Conservation (phyloP, 2,113 vertebrate species). For the Opisthocomus hoazin region DNA sequence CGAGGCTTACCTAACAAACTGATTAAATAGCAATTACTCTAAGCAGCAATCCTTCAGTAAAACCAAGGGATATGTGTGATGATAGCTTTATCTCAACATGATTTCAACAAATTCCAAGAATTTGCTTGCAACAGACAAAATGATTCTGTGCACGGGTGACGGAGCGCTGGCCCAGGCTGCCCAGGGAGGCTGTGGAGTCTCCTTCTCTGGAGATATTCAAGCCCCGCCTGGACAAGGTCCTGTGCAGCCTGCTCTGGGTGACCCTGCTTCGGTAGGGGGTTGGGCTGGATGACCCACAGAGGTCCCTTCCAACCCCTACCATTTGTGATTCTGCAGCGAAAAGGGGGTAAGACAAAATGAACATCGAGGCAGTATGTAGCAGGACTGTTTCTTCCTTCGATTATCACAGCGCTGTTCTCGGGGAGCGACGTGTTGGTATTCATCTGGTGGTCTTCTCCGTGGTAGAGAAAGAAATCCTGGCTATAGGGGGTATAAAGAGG, state of each 20-base stretch:
- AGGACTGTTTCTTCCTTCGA: neutral
- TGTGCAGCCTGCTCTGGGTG: too few relatives aligned
- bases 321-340: too few relatives aligned
- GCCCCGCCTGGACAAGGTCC: too few relatives aligned
- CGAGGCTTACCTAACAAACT: neutral
- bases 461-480: neutral
- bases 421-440: neutral
- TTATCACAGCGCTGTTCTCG: neutral
- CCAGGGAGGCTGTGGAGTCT: too few relatives aligned
- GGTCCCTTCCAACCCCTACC: too few relatives aligned
- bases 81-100: neutral
- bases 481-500: neutral
- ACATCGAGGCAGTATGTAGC: accelerated
- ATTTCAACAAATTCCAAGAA: neutral
- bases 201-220: too few relatives aligned
- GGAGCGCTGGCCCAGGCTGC: too few relatives aligned
- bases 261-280: too few relatives aligned
- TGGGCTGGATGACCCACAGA: too few relatives aligned
- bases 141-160: too few relatives aligned
- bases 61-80: neutral
- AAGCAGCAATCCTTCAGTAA: neutral
- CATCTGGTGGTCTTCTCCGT: too few relatives aligned
- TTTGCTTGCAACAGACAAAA: neutral
- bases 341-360: neutral
- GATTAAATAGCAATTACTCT: neutral